Evolutionary conservation across 92 coral and sea anemone species (phyloP), one percentile per base, ranked within the genome.

Genomic region (Palythoa heliodiscus): DNA sequence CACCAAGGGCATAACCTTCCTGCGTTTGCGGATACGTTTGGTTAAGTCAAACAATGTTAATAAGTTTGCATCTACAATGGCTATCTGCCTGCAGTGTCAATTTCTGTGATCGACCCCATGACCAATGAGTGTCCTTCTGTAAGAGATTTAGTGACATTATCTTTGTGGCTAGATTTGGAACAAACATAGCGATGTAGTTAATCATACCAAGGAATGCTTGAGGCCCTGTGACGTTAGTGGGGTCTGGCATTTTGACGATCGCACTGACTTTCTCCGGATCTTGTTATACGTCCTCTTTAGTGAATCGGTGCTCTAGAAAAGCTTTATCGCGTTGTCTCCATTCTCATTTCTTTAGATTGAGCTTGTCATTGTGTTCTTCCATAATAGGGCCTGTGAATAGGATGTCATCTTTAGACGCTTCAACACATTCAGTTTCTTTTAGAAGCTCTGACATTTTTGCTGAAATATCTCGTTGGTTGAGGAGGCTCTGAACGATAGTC

Each of bases 1-100:
- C 89, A 17, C 91, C 89, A 17, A 89, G 67, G 54, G 86, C 86
- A 76, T 87, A 77, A 57, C 35, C 92, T 77, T 52, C 91, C 74
- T 14, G 88, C 91, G 55, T 89, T 86, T n/a, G 89, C 89, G 12
- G 68, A 52, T 22, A 89, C 89, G 50, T n/a, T 72, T 83, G 23
- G 38, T 83, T 25, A 75, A 48, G 37, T 83, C 87, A 58, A 69
- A 83, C 47, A 47, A 83, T 22, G 87, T 54, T 39, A 71, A 19
- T 39, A 53, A 35, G 2, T 74, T 60, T n/a, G 87, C 52, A 29
- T 50, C 76, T 9, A 37, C 50, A 13, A 83, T 17, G 7, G 70
- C 52, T 71, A 64, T 71, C 87, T 72, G 67, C 13, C 39, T 17
- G 38, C 2, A 15, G 60, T 17, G 86, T 17, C 47, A 15, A 35